Evolutionary conservation across 2,888 invertebrate genomes (phyloP).

Genomic region (Lycia hirtaria): DNA sequence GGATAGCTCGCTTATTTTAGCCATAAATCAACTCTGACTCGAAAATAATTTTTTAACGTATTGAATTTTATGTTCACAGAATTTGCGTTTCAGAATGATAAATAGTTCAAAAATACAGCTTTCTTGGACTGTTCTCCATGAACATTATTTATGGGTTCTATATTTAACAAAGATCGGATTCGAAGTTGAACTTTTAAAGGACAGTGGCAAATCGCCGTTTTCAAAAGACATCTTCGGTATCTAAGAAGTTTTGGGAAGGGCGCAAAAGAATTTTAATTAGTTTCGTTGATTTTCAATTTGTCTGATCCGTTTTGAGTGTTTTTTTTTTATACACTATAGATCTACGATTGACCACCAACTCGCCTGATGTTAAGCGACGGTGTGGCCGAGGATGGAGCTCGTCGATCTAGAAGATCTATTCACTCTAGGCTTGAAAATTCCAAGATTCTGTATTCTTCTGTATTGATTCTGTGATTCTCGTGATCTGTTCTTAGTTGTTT

Average conservation of each 20-base stretch:
- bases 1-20: slow-evolving; percentile 40
- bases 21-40: slow-evolving; percentile 46
- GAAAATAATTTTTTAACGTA: slow-evolving; percentile 8
- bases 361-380: too few species aligned
- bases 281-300: slow-evolving; percentile 19
- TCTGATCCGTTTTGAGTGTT: slow-evolving; percentile 6
- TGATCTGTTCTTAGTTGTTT: too few species aligned
- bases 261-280: slow-evolving; percentile 28
- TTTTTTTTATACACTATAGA: too few species aligned
- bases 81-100: slow-evolving; percentile 23
- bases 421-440: too few species aligned
- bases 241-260: slow-evolving; percentile 17
- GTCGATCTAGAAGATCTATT: too few species aligned
- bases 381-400: too few species aligned
- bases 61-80: slow-evolving; percentile 5
- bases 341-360: too few species aligned
- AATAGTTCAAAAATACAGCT: slow-evolving; percentile 8
- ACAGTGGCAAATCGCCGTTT: slow-evolving; percentile 15
- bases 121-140: slow-evolving; percentile 2
- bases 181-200: slow-evolving; percentile 17
- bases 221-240: slow-evolving; percentile 5
- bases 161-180: slow-evolving; percentile 13
- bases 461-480: too few species aligned
- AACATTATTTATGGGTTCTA: slow-evolving; percentile 11
- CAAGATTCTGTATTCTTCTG: too few species aligned